Percentiles rank a stretch among this genome's conserved stretches.
These are phyloP conservation scores for Julus scanicus DNA, from an alignment of 2,888 invertebrate species.

Conservation along the genomic window DNA sequence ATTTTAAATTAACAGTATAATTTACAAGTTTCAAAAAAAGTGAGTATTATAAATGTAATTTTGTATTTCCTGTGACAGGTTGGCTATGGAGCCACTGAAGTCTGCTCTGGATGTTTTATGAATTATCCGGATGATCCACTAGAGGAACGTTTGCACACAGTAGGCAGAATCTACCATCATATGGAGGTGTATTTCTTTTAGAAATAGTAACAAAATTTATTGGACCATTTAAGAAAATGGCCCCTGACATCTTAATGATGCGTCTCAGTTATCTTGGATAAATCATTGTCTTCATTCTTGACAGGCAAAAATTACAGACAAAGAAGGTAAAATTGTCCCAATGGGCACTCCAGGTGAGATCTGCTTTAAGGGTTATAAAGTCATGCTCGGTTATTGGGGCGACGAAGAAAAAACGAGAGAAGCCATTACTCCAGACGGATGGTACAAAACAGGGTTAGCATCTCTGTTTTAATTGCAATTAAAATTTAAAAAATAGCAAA, in stretches of 20 bases:
- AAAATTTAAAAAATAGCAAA: neutral
- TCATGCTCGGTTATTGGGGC: slow-evolving; percentile 84
- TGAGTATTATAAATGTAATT: no score
- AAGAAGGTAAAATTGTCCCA: slow-evolving; percentile 71
- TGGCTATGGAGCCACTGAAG: neutral
- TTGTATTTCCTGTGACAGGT: neutral
- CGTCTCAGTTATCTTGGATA: neutral
- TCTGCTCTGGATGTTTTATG: neutral
- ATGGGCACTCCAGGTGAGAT: slow-evolving; percentile 81
- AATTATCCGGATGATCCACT: neutral
- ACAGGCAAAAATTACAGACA: slow-evolving; percentile 56
- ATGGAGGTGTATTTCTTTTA: neutral
- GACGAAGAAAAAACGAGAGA: slow-evolving; percentile 80
- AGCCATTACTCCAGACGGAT: slow-evolving; percentile 75
- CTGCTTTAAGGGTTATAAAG: slow-evolving; percentile 77
- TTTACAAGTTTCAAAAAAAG: no score
- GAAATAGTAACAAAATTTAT: neutral
- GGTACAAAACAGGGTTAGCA: slow-evolving; percentile 82
- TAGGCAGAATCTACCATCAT: neutral
- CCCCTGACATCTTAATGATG: no score
- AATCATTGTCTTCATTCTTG: neutral
- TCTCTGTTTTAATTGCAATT: neutral
- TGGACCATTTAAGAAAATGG: no score
- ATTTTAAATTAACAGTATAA: no score
- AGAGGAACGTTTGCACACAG: neutral